phyloP scores from a whole-genome alignment of 1,140 invertebrate genomes.

The Physella acuta region DNA sequence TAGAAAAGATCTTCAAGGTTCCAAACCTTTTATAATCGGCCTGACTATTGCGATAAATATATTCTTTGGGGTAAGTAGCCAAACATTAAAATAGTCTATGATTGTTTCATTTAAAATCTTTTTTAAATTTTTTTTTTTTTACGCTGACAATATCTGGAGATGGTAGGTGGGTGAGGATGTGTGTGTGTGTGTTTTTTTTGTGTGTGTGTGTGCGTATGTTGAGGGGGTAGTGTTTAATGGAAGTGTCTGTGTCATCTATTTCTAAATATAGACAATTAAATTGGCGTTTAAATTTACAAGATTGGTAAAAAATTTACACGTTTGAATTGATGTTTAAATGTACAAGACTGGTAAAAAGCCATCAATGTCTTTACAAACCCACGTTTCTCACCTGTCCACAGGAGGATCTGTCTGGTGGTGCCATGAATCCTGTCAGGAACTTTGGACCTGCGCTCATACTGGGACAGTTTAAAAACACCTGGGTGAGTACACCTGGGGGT shows the following conservation, averaged over 20 bases:
- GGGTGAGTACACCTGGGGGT: conserved; percentile 64
- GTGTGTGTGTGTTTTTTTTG: too few relatives aligned
- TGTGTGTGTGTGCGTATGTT: neutral
- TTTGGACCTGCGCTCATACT: conserved; percentile 63
- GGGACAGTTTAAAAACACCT: conserved; percentile 69
- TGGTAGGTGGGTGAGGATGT: too few relatives aligned
- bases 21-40: conserved; percentile 85
- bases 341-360: neutral
- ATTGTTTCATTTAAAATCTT: neutral
- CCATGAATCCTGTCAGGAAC: conserved; percentile 49
- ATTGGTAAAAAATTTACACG: neutral
- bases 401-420: conserved; percentile 43
- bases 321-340: neutral
- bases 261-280: neutral
- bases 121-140: neutral
- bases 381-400: conserved; percentile 25
- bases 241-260: neutral
- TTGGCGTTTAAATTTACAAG: neutral
- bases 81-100: neutral
- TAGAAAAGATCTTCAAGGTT: conserved; percentile 78
- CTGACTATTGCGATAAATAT: conserved; percentile 43
- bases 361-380: neutral
- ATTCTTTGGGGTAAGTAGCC: conserved; percentile 36
- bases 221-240: neutral
- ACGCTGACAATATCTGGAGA: too few relatives aligned